These are phyloP conservation scores for Pimpla rufipes DNA, from an alignment of 2,888 invertebrate genomes.

Conservation along the genomic window DNA sequence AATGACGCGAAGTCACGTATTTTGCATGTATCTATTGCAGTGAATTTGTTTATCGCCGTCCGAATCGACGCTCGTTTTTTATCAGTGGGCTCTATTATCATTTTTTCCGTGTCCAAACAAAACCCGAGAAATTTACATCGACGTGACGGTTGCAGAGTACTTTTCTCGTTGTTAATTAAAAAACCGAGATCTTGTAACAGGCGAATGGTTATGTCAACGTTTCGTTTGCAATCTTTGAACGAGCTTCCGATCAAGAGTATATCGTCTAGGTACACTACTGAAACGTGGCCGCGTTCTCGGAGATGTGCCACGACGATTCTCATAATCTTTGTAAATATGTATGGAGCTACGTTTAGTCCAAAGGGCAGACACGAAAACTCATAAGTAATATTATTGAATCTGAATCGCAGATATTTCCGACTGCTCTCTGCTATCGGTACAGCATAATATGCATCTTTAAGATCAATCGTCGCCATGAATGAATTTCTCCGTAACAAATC, in stretches of 20 bases:
- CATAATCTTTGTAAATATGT: constrained; percentile 45
- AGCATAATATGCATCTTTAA: constrained; percentile 34
- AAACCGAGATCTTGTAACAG: constrained; percentile 33
- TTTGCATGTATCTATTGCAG: background rate
- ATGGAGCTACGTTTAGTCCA: constrained; percentile 34
- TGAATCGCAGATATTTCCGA: constrained; percentile 37
- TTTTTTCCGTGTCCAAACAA: constrained; percentile 40
- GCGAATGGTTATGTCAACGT: background rate
- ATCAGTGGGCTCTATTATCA: constrained; percentile 51
- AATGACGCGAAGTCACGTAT: constrained; percentile 56
- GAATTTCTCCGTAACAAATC: constrained; percentile 17
- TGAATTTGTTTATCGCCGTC: constrained; percentile 25
- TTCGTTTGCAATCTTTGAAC: constrained; percentile 3
- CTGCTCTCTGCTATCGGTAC: constrained; percentile 27
- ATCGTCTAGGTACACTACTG: constrained; percentile 30
- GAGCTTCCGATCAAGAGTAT: background rate
- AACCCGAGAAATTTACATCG: constrained; percentile 48
- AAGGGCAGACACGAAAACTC: constrained; percentile 50
- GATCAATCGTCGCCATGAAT: constrained; percentile 36
- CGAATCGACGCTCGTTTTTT: constrained; percentile 15
- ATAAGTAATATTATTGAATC: constrained; percentile 1
- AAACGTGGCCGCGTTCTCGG: constrained; percentile 4
- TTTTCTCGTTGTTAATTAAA: constrained; percentile 22
- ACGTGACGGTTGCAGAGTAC: constrained; percentile 1
- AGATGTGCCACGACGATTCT: constrained; percentile 16